Evolutionary conservation across 2,113 vertebrate genomes (phyloP), one percentile per base, ranked within the genome.

Genomic region (Menura novaehollandiae): DNA sequence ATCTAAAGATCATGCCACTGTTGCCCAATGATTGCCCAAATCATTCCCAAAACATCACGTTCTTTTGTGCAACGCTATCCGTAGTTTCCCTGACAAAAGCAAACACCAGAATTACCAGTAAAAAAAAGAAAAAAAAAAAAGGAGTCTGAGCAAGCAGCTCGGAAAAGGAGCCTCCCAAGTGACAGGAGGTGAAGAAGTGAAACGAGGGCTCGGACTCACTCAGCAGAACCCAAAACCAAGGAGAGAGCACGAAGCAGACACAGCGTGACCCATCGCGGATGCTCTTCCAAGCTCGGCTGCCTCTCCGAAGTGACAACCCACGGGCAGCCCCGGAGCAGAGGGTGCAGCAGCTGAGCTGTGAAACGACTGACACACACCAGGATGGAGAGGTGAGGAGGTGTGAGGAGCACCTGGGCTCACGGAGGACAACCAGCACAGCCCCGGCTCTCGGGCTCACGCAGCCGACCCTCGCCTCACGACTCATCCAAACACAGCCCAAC

Each of bases 231-330:
- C 16, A 46, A 9, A 56, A 35, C 23, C 2, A 33, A 22, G 2
- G 15, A 2, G 15, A 2, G 1, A 53, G 39, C 41, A 55, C 0
- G 1, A 63, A 53, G 64, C 75, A 63, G 18, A 49, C 33, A 18
- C 35, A 33, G 58, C 19, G 11, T 0, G 6, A 46, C 18, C 41
- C n/a, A n/a, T 2, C 1, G 0, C n/a, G 64, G 67, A 15, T 1
- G 4, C 19, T 71, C 14, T 11, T 51, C 26, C 44, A n/a, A 68
- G 53, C 47, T 56, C 1, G 0, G 64, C 19, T 28, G 23, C 52
- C 18, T 64, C 71, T 53, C 66, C 46, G 35, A 39, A 63, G 67
- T 3, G 28, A 49, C 35, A 49, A 59, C 28, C 15, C 2, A 1
- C 37, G 46, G 75, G 55, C 16, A 63, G 28, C 14, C 37, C 15